Conservation (phyloP, 2,888 invertebrate species). For the Chymomyza procnemis region DNA sequence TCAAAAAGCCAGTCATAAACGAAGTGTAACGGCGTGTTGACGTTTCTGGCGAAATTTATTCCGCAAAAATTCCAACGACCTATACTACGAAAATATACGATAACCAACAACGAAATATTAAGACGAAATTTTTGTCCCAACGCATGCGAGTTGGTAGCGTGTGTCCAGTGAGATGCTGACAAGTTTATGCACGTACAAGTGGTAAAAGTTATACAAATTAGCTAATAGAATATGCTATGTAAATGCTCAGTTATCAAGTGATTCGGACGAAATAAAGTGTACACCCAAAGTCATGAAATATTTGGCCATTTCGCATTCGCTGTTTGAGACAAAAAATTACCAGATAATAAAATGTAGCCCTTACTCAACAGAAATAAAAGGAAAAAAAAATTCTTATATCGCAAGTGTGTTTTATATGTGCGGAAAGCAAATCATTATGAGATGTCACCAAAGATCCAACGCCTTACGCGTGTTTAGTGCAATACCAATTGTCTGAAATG, state of each 20-base stretch:
- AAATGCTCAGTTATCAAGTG: neutral
- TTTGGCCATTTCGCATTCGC: neutral
- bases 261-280: neutral
- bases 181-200: neutral
- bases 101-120: conserved; percentile 13
- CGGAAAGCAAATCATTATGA: neutral
- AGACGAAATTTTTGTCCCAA: conserved; percentile 16
- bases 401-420: neutral
- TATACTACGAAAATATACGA: conserved; percentile 11
- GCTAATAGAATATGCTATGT: neutral
- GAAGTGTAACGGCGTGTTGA: conserved; percentile 73
- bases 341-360: neutral
- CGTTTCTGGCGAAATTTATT: conserved; percentile 48
- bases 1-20: conserved; percentile 73
- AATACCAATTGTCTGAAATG: neutral
- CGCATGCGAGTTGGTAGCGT: conserved; percentile 23
- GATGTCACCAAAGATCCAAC: neutral
- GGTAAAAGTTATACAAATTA: neutral
- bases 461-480: conserved; percentile 1
- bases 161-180: neutral
- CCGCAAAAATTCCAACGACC: conserved; percentile 8
- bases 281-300: neutral
- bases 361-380: neutral
- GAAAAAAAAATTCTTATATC: neutral
- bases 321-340: neutral